These are phyloP conservation scores for Salvator merianae DNA, from an alignment of 2,113 vertebrate genomes.

Conservation along the genomic window DNA sequence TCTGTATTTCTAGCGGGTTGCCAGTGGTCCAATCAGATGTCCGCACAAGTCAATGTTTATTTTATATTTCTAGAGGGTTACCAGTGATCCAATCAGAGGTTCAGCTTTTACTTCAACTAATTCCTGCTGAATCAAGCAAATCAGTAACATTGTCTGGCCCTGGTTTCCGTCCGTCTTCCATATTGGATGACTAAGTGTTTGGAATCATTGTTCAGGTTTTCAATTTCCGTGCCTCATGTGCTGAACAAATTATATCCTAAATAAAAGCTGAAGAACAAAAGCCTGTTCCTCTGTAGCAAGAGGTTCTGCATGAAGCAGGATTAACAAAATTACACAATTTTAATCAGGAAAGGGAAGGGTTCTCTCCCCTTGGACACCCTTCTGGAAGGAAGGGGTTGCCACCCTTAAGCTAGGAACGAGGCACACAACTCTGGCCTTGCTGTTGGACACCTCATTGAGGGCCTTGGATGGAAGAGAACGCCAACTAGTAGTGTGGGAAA, in stretches of 20 bases:
- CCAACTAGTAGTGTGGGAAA: too few species aligned
- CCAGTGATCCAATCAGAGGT: slow-evolving; percentile 22
- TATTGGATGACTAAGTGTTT: background rate
- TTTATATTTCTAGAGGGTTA: slow-evolving; percentile 43
- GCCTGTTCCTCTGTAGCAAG: background rate
- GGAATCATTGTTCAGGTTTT: slow-evolving; percentile 29
- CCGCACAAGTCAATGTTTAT: slow-evolving; percentile 43
- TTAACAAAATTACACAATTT: slow-evolving; percentile 34
- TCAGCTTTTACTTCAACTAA: slow-evolving; percentile 34
- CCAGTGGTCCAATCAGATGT: too few species aligned
- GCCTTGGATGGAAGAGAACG: too few species aligned
- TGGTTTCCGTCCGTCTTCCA: background rate
- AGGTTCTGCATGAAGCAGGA: slow-evolving; percentile 24
- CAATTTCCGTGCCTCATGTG: slow-evolving; percentile 26
- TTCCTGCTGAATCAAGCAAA: slow-evolving; percentile 54
- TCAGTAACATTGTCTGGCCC: slow-evolving; percentile 41
- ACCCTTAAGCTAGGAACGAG: too few species aligned
- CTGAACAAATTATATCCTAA: slow-evolving; percentile 15
- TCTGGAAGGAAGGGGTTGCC: too few species aligned
- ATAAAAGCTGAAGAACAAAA: slow-evolving; percentile 25
- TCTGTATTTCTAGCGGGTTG: slow-evolving; percentile 42
- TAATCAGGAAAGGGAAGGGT: too few species aligned
- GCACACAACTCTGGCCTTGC: too few species aligned
- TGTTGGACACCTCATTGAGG: too few species aligned
- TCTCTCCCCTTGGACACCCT: too few species aligned